Percentiles rank a stretch among this genome's conserved stretches.
phyloP scores from a whole-genome alignment of 2,888 invertebrate species.

The Mythimna loreyi region DNA sequence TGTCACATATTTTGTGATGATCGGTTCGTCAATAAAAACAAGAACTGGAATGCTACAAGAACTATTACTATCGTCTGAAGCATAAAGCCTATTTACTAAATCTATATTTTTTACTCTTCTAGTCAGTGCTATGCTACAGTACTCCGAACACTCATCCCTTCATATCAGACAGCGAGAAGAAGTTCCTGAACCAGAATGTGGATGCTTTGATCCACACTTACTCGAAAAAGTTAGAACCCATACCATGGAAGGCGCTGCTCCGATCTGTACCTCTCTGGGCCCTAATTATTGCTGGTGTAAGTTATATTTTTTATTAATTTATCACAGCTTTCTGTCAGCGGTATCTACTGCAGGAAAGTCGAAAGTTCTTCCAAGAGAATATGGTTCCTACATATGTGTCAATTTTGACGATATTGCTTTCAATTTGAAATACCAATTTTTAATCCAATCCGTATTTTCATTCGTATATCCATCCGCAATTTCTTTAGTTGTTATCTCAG shows the following conservation, averaged over 20 bases:
- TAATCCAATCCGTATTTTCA: too few species aligned
- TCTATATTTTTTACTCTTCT: constrained; percentile 56
- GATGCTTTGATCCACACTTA: constrained; percentile 84
- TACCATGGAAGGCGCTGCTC: constrained; percentile 93
- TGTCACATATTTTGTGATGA: too few species aligned
- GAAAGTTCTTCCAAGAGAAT: too few species aligned
- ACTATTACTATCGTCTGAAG: too few species aligned
- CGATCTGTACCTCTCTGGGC: constrained; percentile 93
- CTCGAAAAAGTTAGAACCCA: constrained; percentile 87
- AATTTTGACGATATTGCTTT: too few species aligned
- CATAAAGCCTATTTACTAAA: background rate
- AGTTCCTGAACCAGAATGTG: constrained; percentile 91
- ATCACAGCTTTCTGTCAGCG: too few species aligned
- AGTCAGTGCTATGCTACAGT: constrained; percentile 87
- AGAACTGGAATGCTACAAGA: too few species aligned
- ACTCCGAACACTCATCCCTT: constrained; percentile 89
- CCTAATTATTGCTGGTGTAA: constrained; percentile 93
- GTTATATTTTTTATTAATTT: constrained; percentile 66
- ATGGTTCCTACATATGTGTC: too few species aligned
- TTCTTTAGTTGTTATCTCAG: background rate
- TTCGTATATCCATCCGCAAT: background rate
- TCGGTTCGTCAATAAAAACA: too few species aligned
- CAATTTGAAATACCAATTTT: too few species aligned
- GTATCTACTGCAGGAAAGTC: too few species aligned
- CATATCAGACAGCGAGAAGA: constrained; percentile 89